Evolutionary conservation across 2,113 vertebrate species (phyloP).

Genomic region (Saccopteryx leptura): DNA sequence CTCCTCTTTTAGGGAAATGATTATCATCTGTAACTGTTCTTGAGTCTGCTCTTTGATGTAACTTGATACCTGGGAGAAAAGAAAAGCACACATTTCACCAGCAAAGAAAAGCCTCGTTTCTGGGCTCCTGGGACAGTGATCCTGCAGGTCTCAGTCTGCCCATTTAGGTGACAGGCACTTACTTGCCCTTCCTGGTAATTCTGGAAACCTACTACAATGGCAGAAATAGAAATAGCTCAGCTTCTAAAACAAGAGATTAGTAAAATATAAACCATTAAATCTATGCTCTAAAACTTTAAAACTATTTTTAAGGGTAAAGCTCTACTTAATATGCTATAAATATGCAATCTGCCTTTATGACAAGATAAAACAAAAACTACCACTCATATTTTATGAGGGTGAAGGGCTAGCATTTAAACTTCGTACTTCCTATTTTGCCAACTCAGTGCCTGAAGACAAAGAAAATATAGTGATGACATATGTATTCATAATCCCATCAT

Average conservation of each 20-base stretch:
- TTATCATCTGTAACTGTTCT: slow-evolving; percentile 93
- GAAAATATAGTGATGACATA: background rate
- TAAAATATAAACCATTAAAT: background rate
- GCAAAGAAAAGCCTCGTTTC: background rate
- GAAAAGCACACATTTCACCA: background rate
- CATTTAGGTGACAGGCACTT: background rate
- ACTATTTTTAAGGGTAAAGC: background rate
- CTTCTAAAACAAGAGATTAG: background rate
- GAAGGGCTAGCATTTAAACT: background rate
- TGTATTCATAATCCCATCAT: background rate
- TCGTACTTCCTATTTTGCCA: background rate
- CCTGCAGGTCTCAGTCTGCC: background rate
- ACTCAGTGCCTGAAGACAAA: background rate
- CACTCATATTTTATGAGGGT: background rate
- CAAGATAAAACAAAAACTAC: background rate
- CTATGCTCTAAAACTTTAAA: background rate
- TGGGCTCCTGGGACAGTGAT: background rate
- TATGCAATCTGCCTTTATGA: background rate
- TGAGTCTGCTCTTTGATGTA: slow-evolving; percentile 95
- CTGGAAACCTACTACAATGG: background rate
- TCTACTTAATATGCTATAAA: background rate
- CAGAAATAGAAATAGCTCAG: background rate
- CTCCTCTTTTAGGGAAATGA: slow-evolving; percentile 98
- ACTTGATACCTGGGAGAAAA: slow-evolving; percentile 92
- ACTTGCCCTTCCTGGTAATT: background rate